These are phyloP conservation scores for Cephus pulcher DNA, from an alignment of 2,888 invertebrate species.

Conservation along the genomic window DNA sequence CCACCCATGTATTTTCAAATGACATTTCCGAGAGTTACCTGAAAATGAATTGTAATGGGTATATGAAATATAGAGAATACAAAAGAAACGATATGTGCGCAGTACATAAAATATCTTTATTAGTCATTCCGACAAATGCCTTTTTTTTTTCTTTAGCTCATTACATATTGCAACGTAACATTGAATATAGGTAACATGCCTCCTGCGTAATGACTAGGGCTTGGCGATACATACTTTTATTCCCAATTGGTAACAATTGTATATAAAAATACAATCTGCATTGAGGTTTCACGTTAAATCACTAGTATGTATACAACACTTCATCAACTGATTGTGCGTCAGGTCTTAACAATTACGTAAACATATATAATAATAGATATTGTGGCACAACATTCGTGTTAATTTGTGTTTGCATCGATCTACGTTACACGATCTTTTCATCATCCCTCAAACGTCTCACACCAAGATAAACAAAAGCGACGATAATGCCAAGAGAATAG, in stretches of 20 bases:
- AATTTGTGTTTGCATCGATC: conserved; percentile 14
- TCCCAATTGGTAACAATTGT: conserved; percentile 52
- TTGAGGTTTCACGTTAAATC: conserved; percentile 29
- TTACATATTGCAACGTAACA: conserved; percentile 47
- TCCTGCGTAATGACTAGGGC: conserved; percentile 58
- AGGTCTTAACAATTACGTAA: conserved; percentile 32
- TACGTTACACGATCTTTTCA: not conserved
- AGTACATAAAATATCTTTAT: conserved; percentile 59
- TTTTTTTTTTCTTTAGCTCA: conserved; percentile 26
- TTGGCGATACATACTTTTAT: conserved; percentile 53
- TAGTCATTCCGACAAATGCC: conserved; percentile 38
- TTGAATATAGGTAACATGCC: conserved; percentile 58
- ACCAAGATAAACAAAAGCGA: conserved; percentile 20
- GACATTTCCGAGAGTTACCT: not conserved
- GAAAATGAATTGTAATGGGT: not conserved
- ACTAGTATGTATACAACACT: conserved; percentile 30
- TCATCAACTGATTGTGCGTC: conserved; percentile 48
- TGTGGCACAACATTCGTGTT: conserved; percentile 33
- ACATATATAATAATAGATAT: conserved; percentile 25
- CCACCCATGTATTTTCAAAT: not conserved
- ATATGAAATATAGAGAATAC: not conserved
- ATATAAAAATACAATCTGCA: conserved; percentile 62
- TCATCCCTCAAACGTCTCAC: not conserved
- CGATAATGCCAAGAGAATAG: conserved; percentile 33
- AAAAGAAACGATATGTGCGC: conserved; percentile 22